Percentiles rank a stretch among this genome's conserved stretches.
These are phyloP conservation scores for Ascaphus truei DNA, from an alignment of 2,113 vertebrate species.

Conservation along the genomic window DNA sequence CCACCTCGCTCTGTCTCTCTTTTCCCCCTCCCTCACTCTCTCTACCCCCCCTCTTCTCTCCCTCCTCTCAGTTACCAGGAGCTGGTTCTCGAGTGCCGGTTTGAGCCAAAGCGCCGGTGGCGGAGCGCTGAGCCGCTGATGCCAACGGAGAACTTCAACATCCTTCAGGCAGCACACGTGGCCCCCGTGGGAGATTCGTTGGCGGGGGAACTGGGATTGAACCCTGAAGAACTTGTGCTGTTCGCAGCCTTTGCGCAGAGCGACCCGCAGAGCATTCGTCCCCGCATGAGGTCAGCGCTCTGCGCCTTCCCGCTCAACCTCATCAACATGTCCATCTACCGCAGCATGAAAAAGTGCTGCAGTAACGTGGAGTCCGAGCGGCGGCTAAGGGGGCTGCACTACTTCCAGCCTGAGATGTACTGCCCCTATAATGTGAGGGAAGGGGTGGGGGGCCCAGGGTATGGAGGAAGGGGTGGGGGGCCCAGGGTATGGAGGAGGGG, in stretches of 20 bases:
- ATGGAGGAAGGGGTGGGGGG: too few species aligned
- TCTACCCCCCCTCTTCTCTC: too few species aligned
- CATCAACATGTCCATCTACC: slow-evolving; percentile 71
- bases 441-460: background rate
- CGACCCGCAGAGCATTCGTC: slow-evolving; percentile 37
- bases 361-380: slow-evolving; percentile 49
- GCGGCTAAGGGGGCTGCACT: slow-evolving; percentile 72
- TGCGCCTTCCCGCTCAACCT: slow-evolving; percentile 82
- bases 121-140: background rate
- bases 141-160: slow-evolving; percentile 74
- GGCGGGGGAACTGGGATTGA: slow-evolving; percentile 69
- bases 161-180: slow-evolving; percentile 81
- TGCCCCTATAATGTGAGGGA: slow-evolving; percentile 83
- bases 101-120: slow-evolving; percentile 74
- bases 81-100: slow-evolving; percentile 80
- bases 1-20: background rate
- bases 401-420: slow-evolving; percentile 76
- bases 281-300: slow-evolving; percentile 66
- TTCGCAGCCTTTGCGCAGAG: slow-evolving; percentile 78
- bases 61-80: slow-evolving; percentile 81
- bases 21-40: too few species aligned
- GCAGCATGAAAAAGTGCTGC: slow-evolving; percentile 80
- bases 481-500: too few species aligned
- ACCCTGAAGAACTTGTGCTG: slow-evolving; percentile 68
- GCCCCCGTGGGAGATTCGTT: slow-evolving; percentile 69